These are phyloP conservation scores for Callinectes sapidus DNA, from an alignment of 2,888 invertebrate species.

Conservation along the genomic window DNA sequence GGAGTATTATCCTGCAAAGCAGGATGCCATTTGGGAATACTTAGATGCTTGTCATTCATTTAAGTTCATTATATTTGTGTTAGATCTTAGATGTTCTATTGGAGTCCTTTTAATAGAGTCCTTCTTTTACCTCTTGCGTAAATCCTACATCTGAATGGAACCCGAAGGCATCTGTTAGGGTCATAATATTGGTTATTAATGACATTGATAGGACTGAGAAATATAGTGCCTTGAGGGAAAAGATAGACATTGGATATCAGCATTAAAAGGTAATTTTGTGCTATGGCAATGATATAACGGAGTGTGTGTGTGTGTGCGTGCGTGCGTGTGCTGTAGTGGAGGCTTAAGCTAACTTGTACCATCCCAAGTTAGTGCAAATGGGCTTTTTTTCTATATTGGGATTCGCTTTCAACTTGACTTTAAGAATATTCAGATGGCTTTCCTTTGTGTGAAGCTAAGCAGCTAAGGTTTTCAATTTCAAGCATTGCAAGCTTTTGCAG, in stretches of 20 bases:
- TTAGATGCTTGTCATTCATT: too few relatives aligned
- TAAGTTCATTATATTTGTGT: too few relatives aligned
- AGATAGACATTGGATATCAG: background rate
- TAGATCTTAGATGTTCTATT: too few relatives aligned
- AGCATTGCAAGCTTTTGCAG: conserved; percentile 2
- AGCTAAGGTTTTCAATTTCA: background rate
- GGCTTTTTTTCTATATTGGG: background rate
- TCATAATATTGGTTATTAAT: background rate
- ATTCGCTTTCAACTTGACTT: background rate
- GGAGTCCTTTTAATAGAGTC: too few relatives aligned
- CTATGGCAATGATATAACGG: background rate
- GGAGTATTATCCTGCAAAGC: too few relatives aligned
- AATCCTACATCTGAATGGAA: too few relatives aligned
- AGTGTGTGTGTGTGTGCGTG: background rate
- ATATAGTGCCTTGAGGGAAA: background rate
- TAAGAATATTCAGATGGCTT: background rate
- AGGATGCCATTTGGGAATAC: too few relatives aligned
- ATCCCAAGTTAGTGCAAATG: background rate
- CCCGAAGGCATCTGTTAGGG: too few relatives aligned
- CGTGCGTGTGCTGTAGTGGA: background rate
- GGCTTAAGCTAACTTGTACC: background rate
- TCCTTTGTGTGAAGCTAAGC: conserved; percentile 8
- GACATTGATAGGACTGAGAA: background rate
- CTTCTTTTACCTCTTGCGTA: too few relatives aligned
- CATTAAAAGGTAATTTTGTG: background rate